Base-by-base conservation (phyloP, 2,113 vertebrate species). In the Epinephelus fuscoguttatus region DNA sequence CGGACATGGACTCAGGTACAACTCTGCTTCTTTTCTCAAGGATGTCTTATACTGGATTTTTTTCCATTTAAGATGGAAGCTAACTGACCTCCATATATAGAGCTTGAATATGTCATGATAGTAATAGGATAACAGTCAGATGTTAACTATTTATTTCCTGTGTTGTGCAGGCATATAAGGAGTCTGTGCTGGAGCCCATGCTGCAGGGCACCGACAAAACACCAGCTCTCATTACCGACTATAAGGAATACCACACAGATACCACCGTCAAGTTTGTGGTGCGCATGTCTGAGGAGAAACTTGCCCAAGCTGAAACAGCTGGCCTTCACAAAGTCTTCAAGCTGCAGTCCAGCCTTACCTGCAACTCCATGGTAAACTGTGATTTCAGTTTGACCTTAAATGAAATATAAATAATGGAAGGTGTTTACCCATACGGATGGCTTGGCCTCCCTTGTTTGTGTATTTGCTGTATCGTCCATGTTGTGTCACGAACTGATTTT, bases 261-360 rank as follows among this genome's bases (percentile, higher is more conserved):
- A 94, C 96, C 1, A 99, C 98, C 45, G 98, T 99, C 80, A 99
- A 99, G 95, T 99, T 99, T 90, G 94, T 99, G 89, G 97, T 99
- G 52, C 98, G 98, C 89, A 98, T 99, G 98, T 97, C 96, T 3
- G 98, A 99, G 95, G 98, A 99, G 90, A 99, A 99, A 72, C 96
- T 99, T 87, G 95, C 96, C 33, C 98, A 99, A 88, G 98, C 98
- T n/a, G 98, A 99, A 93, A 96, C 98, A 57, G 97, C 94, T 25
- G 98, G 98, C 18, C 94, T 99, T 61, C 98, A 99, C 93, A 99
- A 99, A 94, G 98, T 99, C 83, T 99, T 99, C 94, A 99, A 99
- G 86, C 96, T 99, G 87, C 98, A 99, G 89, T 98, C 98, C 85
- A 97, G 96, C 85, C 97, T 99, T 84, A 99, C 98, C 91, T 99